Evolutionary conservation across 2,888 invertebrate species (phyloP).

Genomic region (Spodoptera exigua): DNA sequence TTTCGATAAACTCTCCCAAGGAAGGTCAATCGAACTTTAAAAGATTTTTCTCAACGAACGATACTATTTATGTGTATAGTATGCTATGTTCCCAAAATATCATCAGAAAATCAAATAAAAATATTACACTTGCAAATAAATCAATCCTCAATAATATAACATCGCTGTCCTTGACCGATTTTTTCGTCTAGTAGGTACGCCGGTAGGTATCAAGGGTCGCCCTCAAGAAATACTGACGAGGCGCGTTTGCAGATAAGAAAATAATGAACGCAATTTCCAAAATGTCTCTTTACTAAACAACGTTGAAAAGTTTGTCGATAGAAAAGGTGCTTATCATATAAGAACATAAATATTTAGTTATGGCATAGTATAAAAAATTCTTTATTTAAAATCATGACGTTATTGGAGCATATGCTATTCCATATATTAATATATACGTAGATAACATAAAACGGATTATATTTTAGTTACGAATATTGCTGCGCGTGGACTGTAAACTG

Average conservation of each 20-base stretch:
- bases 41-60: constrained; percentile 8
- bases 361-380: background rate
- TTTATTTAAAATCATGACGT: no score
- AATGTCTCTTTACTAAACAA: constrained; percentile 32
- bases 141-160: constrained; percentile 27
- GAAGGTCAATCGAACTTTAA: constrained; percentile 14
- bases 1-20: constrained; percentile 14
- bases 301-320: constrained; percentile 31
- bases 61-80: background rate
- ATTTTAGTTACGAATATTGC: constrained; percentile 10
- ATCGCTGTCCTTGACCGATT: constrained; percentile 43
- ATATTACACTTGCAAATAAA: constrained; percentile 17
- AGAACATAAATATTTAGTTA: constrained; percentile 23
- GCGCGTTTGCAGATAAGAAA: constrained; percentile 38
- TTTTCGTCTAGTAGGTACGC: constrained; percentile 31
- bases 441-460: no score
- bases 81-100: constrained; percentile 9
- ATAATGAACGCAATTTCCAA: constrained; percentile 30
- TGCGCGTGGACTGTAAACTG: constrained; percentile 4
- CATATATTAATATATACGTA: no score
- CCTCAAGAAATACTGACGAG: constrained; percentile 35
- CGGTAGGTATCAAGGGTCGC: constrained; percentile 29
- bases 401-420: no score
- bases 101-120: constrained; percentile 15
- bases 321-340: background rate